Evolutionary conservation across 2,888 invertebrate genomes (phyloP).

Genomic region (Antheraea yamamai): DNA sequence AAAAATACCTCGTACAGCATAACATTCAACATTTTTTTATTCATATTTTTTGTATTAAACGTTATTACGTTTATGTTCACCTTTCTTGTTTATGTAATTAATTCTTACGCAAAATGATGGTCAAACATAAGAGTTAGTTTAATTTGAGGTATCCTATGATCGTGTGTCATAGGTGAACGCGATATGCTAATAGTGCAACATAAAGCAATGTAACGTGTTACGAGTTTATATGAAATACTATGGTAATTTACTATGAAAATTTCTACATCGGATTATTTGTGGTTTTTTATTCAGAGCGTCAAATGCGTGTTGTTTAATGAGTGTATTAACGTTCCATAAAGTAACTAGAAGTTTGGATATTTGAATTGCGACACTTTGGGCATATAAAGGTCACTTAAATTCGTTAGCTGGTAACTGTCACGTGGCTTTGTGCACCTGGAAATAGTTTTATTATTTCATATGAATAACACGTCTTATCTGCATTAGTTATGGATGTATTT

Average conservation of each 20-base stretch:
- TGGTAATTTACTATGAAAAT: background rate
- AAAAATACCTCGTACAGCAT: background rate
- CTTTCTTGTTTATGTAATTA: conserved; percentile 33
- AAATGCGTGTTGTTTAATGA: background rate
- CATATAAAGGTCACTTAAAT: no score
- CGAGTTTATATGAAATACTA: background rate
- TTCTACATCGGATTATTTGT: background rate
- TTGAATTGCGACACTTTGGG: no score
- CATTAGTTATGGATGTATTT: no score
- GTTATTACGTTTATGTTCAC: background rate
- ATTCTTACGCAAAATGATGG: conserved; percentile 42
- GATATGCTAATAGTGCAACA: conserved; percentile 20
- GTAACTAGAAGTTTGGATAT: no score
- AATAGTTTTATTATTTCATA: no score
- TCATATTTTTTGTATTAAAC: background rate
- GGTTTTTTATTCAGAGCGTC: background rate
- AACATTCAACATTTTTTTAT: background rate
- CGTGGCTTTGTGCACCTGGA: no score
- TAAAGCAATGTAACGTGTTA: background rate
- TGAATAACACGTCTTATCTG: no score
- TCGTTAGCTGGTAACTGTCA: no score
- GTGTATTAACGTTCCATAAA: background rate
- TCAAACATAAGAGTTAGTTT: conserved; percentile 50
- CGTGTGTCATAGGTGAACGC: conserved; percentile 57
- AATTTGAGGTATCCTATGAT: conserved; percentile 56